Percentiles rank a stretch among this genome's conserved stretches.
Conservation (phyloP, 2,797 vertebrate genomes). For the Danio kyathit region DNA sequence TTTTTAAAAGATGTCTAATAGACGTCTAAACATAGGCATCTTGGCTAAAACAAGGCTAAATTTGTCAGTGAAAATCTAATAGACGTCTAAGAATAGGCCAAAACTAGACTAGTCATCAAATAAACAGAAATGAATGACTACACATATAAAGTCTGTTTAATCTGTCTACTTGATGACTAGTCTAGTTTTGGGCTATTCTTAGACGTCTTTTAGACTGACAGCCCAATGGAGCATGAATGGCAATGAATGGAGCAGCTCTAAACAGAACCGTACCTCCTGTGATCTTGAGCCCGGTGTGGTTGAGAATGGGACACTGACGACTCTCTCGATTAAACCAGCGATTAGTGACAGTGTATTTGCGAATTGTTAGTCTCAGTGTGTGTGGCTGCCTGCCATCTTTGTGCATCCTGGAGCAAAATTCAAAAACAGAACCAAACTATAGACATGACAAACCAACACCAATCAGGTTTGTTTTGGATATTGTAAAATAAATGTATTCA, state of each 20-base stretch:
- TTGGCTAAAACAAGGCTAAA: no score
- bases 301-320: conserved; percentile 87
- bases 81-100: no score
- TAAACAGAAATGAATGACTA: no score
- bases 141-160: no score
- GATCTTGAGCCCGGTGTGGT: conserved; percentile 80
- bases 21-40: no score
- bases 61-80: no score
- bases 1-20: no score
- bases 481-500: not conserved
- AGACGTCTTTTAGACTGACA: no score
- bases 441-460: not conserved
- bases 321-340: conserved; percentile 86
- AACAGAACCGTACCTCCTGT: conserved; percentile 74
- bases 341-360: conserved; percentile 74
- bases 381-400: conserved; percentile 87
- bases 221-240: no score
- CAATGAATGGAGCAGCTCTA: not conserved
- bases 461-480: not conserved
- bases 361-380: conserved; percentile 84
- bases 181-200: no score
- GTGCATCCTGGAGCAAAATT: conserved; percentile 75
- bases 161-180: no score
- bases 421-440: not conserved
- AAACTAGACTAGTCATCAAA: no score